Evolutionary conservation across 2,797 vertebrate species (phyloP).

Genomic region (Amblyopsis hoosieri): DNA sequence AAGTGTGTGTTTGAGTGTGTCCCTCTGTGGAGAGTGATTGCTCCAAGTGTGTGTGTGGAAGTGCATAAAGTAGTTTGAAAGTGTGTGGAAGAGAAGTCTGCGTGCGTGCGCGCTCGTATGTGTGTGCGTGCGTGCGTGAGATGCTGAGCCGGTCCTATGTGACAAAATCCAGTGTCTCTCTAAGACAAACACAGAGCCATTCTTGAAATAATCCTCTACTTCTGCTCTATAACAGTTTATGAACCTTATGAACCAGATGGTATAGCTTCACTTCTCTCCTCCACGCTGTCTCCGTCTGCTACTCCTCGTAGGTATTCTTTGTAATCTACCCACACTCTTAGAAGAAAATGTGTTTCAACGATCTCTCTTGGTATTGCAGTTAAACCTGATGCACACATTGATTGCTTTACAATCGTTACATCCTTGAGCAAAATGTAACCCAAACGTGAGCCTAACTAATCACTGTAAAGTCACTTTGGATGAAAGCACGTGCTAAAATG

Average conservation of each 20-base stretch:
- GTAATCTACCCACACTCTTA: too few relatives aligned
- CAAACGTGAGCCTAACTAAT: too few relatives aligned
- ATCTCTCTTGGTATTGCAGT: too few relatives aligned
- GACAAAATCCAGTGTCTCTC: constrained; percentile 64
- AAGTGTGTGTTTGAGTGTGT: background rate
- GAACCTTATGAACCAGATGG: constrained; percentile 35
- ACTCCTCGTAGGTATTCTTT: too few relatives aligned
- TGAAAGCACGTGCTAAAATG: too few relatives aligned
- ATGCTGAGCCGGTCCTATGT: constrained; percentile 44
- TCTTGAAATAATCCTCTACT: constrained; percentile 62
- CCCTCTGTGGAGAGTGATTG: background rate
- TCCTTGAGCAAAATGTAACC: too few relatives aligned
- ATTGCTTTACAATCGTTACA: too few relatives aligned
- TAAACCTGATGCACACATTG: too few relatives aligned
- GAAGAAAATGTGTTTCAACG: too few relatives aligned
- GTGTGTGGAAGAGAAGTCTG: background rate
- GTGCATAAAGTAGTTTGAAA: background rate
- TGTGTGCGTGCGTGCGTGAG: constrained; percentile 18
- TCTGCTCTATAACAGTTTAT: constrained; percentile 46
- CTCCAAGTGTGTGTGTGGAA: background rate
- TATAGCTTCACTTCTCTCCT: too few relatives aligned
- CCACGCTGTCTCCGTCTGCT: too few relatives aligned
- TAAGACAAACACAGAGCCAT: constrained; percentile 70
- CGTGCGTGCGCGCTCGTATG: background rate
- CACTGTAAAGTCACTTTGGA: too few relatives aligned